These are phyloP conservation scores for Patiria pectinifera DNA, from an alignment of 53 echinoderm and acorn worm species.

Conservation along the genomic window DNA sequence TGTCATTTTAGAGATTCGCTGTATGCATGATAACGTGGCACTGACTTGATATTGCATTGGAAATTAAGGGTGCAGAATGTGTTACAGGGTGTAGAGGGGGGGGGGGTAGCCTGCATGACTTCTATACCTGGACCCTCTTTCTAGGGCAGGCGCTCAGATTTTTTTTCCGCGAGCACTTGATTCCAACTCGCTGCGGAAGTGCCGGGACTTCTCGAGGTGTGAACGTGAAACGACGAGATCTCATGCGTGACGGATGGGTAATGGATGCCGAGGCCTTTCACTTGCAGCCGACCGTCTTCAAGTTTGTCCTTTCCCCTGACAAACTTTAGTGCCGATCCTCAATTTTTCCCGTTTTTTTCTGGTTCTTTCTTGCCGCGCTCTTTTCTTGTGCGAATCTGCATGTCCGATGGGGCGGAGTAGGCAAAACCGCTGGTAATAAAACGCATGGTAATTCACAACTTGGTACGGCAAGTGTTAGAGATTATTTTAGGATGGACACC, in stretches of 20 bases:
- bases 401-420: not conserved
- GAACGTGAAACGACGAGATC: slow-evolving; percentile 48
- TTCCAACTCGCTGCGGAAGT: slow-evolving; percentile 25
- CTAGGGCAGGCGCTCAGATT: not conserved
- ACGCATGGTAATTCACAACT: no score
- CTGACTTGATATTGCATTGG: not conserved
- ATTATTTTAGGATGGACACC: no score
- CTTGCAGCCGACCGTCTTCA: slow-evolving; percentile 14
- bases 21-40: not conserved
- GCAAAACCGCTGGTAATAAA: not conserved
- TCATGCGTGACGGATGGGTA: slow-evolving; percentile 58
- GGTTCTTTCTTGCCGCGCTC: not conserved
- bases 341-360: not conserved
- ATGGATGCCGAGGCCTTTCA: slow-evolving; percentile 23
- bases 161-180: not conserved
- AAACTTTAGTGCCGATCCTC: not conserved
- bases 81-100: not conserved
- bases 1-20: no score
- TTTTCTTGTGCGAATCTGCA: not conserved
- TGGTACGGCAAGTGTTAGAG: no score
- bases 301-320: not conserved
- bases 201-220: slow-evolving; percentile 32
- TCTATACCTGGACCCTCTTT: not conserved
- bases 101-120: not conserved
- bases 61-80: not conserved